A percentile compares a stretch with the other conserved stretches of the same genome.
Evolutionary conservation across 2,888 invertebrate species (phyloP).

Genomic region (Acanthosoma haemorrhoidale): DNA sequence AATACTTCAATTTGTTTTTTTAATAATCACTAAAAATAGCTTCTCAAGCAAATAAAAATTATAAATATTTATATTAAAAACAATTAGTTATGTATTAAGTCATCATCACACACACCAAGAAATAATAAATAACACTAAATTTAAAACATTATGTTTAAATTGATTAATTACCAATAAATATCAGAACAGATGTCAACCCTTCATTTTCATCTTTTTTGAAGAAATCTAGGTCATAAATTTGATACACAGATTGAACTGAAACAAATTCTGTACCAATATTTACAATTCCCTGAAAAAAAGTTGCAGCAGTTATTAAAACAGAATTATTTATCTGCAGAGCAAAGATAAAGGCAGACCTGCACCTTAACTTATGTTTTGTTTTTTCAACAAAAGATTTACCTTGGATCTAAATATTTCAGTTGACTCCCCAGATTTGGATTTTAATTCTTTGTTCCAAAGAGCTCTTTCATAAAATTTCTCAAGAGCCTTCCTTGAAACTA

Average conservation of each 20-base stretch:
- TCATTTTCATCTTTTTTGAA: slow-evolving; percentile 28
- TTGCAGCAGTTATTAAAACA: too few species aligned
- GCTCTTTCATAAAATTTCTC: slow-evolving; percentile 43
- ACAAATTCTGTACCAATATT: slow-evolving; percentile 24
- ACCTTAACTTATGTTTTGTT: too few species aligned
- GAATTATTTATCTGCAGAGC: too few species aligned
- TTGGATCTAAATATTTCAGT: slow-evolving; percentile 43
- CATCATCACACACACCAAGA: too few species aligned
- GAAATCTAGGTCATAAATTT: slow-evolving; percentile 33
- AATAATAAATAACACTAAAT: too few species aligned
- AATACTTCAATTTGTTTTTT: too few species aligned
- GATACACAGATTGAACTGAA: slow-evolving; percentile 35
- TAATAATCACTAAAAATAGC: too few species aligned
- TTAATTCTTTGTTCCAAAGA: slow-evolving; percentile 43
- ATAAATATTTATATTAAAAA: too few species aligned
- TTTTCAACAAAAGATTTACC: slow-evolving; percentile 40
- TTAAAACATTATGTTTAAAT: too few species aligned
- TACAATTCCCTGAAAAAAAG: slow-evolving; percentile 32
- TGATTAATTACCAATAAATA: slow-evolving; percentile 34
- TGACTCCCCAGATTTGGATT: slow-evolving; percentile 37
- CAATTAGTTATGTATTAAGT: too few species aligned
- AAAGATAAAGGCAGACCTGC: too few species aligned
- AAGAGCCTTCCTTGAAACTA: slow-evolving; percentile 38
- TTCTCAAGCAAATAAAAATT: too few species aligned
- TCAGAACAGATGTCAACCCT: slow-evolving; percentile 28